Base-by-base conservation (phyloP, 2,113 vertebrate species). In the Cheirogaleus medius region DNA sequence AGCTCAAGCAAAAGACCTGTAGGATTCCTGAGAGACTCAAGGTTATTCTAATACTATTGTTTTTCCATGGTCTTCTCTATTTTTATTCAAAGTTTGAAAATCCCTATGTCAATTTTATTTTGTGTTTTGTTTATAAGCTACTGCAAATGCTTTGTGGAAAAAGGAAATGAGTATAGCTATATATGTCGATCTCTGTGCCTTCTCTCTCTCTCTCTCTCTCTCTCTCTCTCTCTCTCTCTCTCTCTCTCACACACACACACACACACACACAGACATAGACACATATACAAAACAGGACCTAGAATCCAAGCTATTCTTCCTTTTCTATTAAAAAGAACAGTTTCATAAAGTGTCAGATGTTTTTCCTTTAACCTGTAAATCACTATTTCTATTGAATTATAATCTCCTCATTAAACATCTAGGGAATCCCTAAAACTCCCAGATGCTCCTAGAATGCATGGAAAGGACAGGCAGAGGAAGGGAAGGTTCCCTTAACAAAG, bases 361-460 rank as follows among this genome's bases (percentile, higher is more conserved):
- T 87, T 71, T 82, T 92, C 94, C 56, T 54, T 93, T 96, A 91
- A 90, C 44, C 15, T 66, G 44, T 17, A 96, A 92, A 68, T 68
- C 44, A 91, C 29, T 17, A 3, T 78, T 95, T 93, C 34, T 76
- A 73, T 10, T 78, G 10, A 93, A 91, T 92, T 87, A 76, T 14
- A 52, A 54, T 83, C 21, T 81, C 12, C 44, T 76, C 4, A 58
- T 32, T 71, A 91, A 27, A 71, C 64, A 83, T 13, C 58, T 4
- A 92, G 37, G 73, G 32, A 69, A 87, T 42, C 25, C 42, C 54
- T 64, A 54, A 69, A 85, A 69, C 42, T 49, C 69, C 32, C 29
- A 63, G 52, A 76, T 56, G n/a, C 47, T 92, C 66, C 39, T 54
- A 58, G 27, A 90, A 76, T 76, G 68, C n/a, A 91, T 29, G 20